These are phyloP conservation scores for Watsonalla cultraria DNA, from an alignment of 2,888 invertebrate genomes.

Conservation along the genomic window DNA sequence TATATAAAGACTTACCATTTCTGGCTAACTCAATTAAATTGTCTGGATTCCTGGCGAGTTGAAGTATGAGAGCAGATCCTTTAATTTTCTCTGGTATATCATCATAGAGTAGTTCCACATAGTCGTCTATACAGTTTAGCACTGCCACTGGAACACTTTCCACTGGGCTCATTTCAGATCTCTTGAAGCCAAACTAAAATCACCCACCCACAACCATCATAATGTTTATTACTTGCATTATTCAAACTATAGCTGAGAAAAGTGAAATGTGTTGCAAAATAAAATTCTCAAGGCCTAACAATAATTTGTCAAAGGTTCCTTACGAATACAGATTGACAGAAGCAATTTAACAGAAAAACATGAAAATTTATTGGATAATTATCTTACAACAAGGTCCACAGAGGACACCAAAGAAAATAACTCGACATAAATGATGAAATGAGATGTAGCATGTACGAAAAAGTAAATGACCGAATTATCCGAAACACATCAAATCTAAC, in stretches of 20 bases:
- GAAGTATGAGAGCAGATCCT: conserved; percentile 94
- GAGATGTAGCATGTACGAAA: no score
- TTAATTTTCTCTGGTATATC: conserved; percentile 94
- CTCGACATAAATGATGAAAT: no score
- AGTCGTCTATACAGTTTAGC: conserved; percentile 93
- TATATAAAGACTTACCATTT: conserved; percentile 83
- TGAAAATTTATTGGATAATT: no score
- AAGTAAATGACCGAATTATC: no score
- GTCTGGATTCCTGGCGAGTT: conserved; percentile 94
- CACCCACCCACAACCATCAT: background rate
- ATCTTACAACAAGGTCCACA: no score
- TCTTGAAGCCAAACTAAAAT: background rate
- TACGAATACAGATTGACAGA: no score
- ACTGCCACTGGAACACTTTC: conserved; percentile 80
- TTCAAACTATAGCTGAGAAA: background rate
- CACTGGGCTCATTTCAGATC: conserved; percentile 60
- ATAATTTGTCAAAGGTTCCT: no score
- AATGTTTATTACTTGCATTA: background rate
- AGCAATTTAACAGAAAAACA: no score
- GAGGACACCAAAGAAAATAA: no score
- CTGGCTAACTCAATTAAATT: conserved; percentile 95
- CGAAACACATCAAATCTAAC: no score
- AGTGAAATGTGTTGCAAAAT: no score
- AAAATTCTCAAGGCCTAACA: no score
- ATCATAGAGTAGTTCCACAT: conserved; percentile 97